Evolutionary conservation across 2,113 vertebrate genomes (phyloP), one percentile per base, ranked within the genome.

Genomic region (Centropristis striata): DNA sequence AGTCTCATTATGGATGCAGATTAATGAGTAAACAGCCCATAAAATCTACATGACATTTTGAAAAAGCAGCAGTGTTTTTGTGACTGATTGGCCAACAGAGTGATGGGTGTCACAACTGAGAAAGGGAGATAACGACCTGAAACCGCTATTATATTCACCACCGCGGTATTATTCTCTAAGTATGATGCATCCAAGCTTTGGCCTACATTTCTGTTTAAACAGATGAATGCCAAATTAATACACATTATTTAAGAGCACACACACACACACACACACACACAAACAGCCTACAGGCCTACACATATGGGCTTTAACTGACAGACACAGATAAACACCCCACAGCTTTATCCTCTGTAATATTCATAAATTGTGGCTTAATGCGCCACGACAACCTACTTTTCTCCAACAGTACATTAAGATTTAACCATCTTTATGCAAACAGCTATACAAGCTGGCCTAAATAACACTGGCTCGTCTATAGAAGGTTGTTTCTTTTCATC

Each of bases 391-490:
- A 78, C 84, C 83, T 55, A 82, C 73, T 83, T 83, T 78, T 42
- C 68, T 71, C 64, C 57, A 83, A 59, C 76, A 78, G 70, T 21
- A 61, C 64, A 72, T 86, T 58, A 79, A 86, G 60, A 80, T 80
- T 86, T 75, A 74, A 82, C 71, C 8, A 51, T 71, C 69, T 75
- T 86, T 64, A 86, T 63, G 75, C 66, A 87, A 60, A 66, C 80
- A 60, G 75, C 76, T 67, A 77, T 77, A 76, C 12, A 67, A 79
- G 68, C 28, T 83, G 87, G 72, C 84, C 87, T 90, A 68, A 60
- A 92, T 84, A 87, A 54, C 57, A 46, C 75, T 11, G 9, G 36
- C 65, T 55, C 71, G 13, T 50, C 21, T 51, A 28, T 28, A 46
- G 23, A 69, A 15, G 41, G 27, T 27, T 42, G 42, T 46, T 42